phyloP scores from a whole-genome alignment of 1,140 invertebrate species.

The Frieseomelitta varia region DNA sequence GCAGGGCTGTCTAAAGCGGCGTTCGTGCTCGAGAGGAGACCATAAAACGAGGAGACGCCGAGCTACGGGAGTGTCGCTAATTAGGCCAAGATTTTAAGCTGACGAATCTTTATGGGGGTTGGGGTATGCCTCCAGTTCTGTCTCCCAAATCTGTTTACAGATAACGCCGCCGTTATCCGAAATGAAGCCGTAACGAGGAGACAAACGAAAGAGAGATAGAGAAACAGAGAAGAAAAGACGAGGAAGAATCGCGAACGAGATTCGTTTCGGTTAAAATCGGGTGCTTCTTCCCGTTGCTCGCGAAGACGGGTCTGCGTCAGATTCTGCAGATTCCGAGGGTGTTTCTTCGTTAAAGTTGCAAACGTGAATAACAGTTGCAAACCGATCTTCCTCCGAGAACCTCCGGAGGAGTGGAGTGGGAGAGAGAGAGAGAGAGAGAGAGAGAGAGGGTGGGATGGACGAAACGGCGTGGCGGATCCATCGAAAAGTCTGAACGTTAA shows the following conservation, averaged over 20 bases:
- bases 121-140: slow-evolving; percentile 7
- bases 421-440: too few relatives aligned
- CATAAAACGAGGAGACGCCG: slow-evolving; percentile 42
- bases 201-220: too few relatives aligned
- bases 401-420: too few relatives aligned
- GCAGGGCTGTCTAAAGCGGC: slow-evolving; percentile 40
- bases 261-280: background rate
- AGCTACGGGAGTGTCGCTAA: slow-evolving; percentile 47
- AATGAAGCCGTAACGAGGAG: slow-evolving; percentile 7
- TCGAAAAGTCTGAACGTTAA: slow-evolving; percentile 30
- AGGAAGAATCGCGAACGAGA: background rate
- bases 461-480: background rate
- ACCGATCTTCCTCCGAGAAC: background rate
- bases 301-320: background rate
- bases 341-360: slow-evolving; percentile 2
- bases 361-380: background rate
- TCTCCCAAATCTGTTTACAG: slow-evolving; percentile 36
- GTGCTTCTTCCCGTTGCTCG: background rate
- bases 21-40: slow-evolving; percentile 35
- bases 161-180: slow-evolving; percentile 37
- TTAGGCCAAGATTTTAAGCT: slow-evolving; percentile 65
- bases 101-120: slow-evolving; percentile 51
- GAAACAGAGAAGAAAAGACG: background rate
- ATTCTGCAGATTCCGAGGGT: background rate
- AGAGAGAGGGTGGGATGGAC: too few relatives aligned